Evolutionary conservation across 2,113 vertebrate genomes (phyloP).

Genomic region (Pseudonaja textilis): DNA sequence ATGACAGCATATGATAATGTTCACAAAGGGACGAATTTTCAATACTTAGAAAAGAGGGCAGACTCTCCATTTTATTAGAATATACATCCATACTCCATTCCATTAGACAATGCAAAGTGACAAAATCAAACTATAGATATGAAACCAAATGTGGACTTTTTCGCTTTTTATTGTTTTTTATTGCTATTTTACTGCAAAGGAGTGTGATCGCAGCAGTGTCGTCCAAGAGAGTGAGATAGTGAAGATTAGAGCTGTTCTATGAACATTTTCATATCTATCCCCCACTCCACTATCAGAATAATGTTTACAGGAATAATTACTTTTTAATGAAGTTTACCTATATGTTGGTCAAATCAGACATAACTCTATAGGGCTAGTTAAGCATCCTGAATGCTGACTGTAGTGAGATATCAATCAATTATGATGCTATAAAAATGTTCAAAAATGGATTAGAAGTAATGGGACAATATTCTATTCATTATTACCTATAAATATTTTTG

Average conservation of each 20-base stretch:
- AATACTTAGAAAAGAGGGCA: not conserved
- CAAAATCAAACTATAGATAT: not conserved
- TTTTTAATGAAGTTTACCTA: not conserved
- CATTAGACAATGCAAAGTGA: not conserved
- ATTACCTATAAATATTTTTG: not conserved
- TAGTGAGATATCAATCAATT: not conserved
- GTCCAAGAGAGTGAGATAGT: not conserved
- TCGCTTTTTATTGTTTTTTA: not conserved
- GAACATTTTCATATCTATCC: not conserved
- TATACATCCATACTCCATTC: not conserved
- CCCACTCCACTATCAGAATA: not conserved
- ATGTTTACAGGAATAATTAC: not conserved
- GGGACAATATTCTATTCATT: not conserved
- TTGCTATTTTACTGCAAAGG: not conserved
- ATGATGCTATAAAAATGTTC: not conserved
- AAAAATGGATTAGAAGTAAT: not conserved
- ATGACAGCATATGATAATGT: not conserved
- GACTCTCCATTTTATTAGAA: not conserved
- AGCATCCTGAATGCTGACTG: not conserved
- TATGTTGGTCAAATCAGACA: not conserved
- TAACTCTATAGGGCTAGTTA: not conserved
- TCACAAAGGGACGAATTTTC: not conserved
- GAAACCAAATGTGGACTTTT: not conserved
- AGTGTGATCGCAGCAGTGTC: not conserved
- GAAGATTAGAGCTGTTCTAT: not conserved